Base-by-base conservation (phyloP, 2,888 invertebrate genomes). In the Synergus itoensis region DNA sequence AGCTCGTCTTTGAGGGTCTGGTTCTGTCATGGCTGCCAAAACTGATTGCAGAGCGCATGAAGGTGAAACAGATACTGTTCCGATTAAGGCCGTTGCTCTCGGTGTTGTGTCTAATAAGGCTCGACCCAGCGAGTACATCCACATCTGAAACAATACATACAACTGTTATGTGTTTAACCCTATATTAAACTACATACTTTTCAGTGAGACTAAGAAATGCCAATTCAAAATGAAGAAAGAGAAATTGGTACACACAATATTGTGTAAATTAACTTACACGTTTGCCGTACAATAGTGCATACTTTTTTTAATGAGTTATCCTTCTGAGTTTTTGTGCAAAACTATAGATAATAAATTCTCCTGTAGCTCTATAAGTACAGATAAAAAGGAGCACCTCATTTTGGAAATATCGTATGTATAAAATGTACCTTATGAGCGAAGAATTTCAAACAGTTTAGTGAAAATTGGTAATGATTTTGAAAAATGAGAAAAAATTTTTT, bases 61-160 rank as follows among this genome's bases (percentile, higher is more conserved):
- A 81, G 93, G 91, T 78, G 93, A 93, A 78, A 93, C 93, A 82
- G 93, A 93, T 80, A 92, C 90, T 73, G 91, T 91, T 79, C 92
- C 90, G 60, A 90, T 91, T 81, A 92, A 87, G 21, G 94, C 93
- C 18, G 92, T 90, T 77, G 88, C 89, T 83, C 91, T 86, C 43
- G 92, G 92, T 65, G 92, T 92, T 79, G 93, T 93, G 86, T 93
- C 92, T 88, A 93, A 92, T 87, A 94, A 89, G 43, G 94, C 94
- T 84, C 93, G 92, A 48, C 94, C 94, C 84, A 94, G 89, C 76
- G 94, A 94, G 88, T 93, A 94, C 88, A 94, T 94, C 94, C 94
- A 94, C 94, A 94, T 94, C 94, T 94, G 92, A 53, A 78, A 81
- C 77, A 65, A 80, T 60, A 76, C 7, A 28, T 64, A 40, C 0